These are phyloP conservation scores for Protophormia terraenovae DNA, from an alignment of 2,888 invertebrate species.

Conservation along the genomic window DNA sequence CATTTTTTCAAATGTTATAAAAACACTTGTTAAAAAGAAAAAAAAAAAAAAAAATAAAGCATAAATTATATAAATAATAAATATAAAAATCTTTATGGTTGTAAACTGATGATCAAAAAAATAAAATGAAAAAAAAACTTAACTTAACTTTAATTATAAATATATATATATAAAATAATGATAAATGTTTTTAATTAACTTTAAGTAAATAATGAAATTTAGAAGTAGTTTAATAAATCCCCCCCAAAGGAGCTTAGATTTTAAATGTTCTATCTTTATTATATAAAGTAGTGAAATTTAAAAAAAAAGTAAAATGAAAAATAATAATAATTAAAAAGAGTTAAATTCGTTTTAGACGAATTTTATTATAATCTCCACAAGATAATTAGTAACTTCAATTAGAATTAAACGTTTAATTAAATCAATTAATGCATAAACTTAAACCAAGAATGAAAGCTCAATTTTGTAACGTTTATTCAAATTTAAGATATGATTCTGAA, in stretches of 20 bases:
- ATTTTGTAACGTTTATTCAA: no score
- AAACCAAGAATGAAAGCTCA: no score
- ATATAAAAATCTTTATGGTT: slow-evolving; percentile 77
- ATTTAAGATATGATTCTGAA: no score
- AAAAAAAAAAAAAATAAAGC: slow-evolving; percentile 52
- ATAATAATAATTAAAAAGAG: background rate
- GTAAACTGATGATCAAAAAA: slow-evolving; percentile 80
- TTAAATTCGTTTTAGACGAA: background rate
- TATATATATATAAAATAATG: slow-evolving; percentile 3
- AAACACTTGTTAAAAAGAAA: slow-evolving; percentile 63
- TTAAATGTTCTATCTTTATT: slow-evolving; percentile 62
- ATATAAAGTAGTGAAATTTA: slow-evolving; percentile 58
- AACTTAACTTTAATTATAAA: slow-evolving; percentile 31
- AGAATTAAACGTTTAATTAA: no score
- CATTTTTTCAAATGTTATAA: slow-evolving; percentile 59
- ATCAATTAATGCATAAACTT: no score
- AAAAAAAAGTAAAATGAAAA: slow-evolving; percentile 2
- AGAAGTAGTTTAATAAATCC: slow-evolving; percentile 26
- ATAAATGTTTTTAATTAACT: slow-evolving; percentile 66
- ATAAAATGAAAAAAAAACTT: slow-evolving; percentile 36
- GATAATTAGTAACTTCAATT: background rate
- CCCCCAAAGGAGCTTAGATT: slow-evolving; percentile 66
- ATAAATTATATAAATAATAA: slow-evolving; percentile 67
- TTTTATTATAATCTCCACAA: background rate
- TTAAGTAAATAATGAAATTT: slow-evolving; percentile 19